phyloP scores from a whole-genome alignment of 2,888 invertebrate genomes.

The Megamerina dolium region DNA sequence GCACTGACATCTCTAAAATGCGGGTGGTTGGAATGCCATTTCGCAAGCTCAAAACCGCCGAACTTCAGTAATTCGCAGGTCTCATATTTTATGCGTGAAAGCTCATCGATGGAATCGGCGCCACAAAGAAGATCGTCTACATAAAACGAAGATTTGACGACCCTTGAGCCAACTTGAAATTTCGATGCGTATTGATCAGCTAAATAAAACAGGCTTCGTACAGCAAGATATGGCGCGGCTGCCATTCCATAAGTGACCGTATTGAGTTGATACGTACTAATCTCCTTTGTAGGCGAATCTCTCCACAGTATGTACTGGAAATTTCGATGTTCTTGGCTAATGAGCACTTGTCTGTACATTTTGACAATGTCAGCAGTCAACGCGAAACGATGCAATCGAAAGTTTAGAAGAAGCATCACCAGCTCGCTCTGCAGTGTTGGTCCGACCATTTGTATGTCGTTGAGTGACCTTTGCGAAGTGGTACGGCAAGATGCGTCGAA shows the following conservation, averaged over 20 bases:
- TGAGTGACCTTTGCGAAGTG: constrained; percentile 14
- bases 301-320: constrained; percentile 20
- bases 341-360: constrained; percentile 19
- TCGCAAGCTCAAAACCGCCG: neutral
- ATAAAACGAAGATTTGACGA: constrained; percentile 14
- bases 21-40: constrained; percentile 5
- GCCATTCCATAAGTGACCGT: constrained; percentile 19
- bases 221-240: constrained; percentile 17
- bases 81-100: constrained; percentile 7
- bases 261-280: constrained; percentile 17
- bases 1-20: neutral
- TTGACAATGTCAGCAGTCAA: constrained; percentile 19
- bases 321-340: constrained; percentile 10
- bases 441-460: constrained; percentile 17
- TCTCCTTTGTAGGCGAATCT: constrained; percentile 4
- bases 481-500: constrained; percentile 17
- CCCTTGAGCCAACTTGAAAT: constrained; percentile 11
- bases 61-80: constrained; percentile 4
- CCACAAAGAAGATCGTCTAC: no score
- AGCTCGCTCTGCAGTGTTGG: constrained; percentile 19
- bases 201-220: constrained; percentile 6
- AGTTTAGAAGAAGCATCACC: constrained; percentile 13
- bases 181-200: constrained; percentile 11
- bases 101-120: constrained; percentile 10
- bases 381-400: no score